Percentiles rank a stretch among this genome's conserved stretches.
These are phyloP conservation scores for Xyrichtys novacula DNA, from an alignment of 2,797 vertebrate genomes.

Conservation along the genomic window DNA sequence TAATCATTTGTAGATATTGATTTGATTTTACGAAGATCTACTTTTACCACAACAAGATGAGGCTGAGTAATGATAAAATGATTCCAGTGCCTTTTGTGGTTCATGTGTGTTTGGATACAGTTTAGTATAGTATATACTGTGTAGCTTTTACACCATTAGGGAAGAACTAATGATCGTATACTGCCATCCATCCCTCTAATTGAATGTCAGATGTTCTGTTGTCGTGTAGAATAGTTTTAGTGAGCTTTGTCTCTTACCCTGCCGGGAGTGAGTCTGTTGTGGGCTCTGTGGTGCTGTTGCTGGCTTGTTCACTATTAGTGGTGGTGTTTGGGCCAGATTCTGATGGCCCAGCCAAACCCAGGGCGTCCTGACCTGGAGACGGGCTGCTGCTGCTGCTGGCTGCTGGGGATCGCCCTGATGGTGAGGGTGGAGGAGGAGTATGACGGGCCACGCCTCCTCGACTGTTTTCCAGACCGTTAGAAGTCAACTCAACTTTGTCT, in stretches of 20 bases:
- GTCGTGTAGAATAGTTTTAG: background rate
- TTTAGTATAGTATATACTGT: background rate
- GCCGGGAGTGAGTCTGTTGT: slow-evolving; percentile 88
- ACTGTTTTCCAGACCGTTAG: slow-evolving; percentile 79
- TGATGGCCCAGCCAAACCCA: slow-evolving; percentile 43
- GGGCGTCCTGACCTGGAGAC: slow-evolving; percentile 72
- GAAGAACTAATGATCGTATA: background rate
- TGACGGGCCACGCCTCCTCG: slow-evolving; percentile 52
- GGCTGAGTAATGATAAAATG: too few relatives aligned
- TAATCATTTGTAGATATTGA: too few relatives aligned
- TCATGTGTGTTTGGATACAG: too few relatives aligned
- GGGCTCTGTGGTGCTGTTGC: slow-evolving; percentile 67
- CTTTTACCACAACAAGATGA: too few relatives aligned
- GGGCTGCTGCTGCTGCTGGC: slow-evolving; percentile 62
- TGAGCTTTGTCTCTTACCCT: slow-evolving; percentile 87
- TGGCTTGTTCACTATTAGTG: slow-evolving; percentile 67
- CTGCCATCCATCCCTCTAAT: too few relatives aligned
- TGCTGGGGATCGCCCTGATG: slow-evolving; percentile 56
- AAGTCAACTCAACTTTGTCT: slow-evolving; percentile 86
- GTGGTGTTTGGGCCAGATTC: slow-evolving; percentile 68
- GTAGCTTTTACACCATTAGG: background rate
- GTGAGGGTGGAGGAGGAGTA: slow-evolving; percentile 69
- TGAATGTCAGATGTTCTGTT: background rate
- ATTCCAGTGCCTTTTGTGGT: too few relatives aligned
- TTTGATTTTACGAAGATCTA: too few relatives aligned